These are phyloP conservation scores for Staurois parvus DNA, from an alignment of 2,797 vertebrate genomes.

Conservation along the genomic window DNA sequence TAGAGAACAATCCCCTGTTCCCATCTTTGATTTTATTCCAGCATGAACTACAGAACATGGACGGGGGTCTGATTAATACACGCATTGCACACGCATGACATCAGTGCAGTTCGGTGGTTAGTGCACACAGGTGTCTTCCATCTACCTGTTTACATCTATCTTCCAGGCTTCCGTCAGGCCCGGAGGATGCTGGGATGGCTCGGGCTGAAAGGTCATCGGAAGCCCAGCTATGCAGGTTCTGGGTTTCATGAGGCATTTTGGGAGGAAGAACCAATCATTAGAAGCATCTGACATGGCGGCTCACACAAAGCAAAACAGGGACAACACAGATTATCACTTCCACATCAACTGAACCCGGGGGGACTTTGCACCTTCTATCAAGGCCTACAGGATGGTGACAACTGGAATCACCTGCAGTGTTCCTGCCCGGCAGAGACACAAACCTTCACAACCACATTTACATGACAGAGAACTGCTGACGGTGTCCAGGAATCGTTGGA, in stretches of 20 bases:
- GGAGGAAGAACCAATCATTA: conserved; percentile 18
- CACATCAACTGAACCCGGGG: too few relatives aligned
- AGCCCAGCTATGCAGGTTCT: conserved; percentile 90
- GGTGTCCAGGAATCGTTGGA: too few relatives aligned
- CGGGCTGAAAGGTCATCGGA: conserved; percentile 89
- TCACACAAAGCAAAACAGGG: neutral
- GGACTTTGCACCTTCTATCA: too few relatives aligned
- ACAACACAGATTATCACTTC: too few relatives aligned
- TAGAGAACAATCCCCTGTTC: too few relatives aligned
- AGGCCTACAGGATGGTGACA: too few relatives aligned
- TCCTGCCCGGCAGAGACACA: too few relatives aligned
- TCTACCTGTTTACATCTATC: conserved; percentile 98
- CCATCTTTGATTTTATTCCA: too few relatives aligned
- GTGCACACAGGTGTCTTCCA: conserved; percentile 65
- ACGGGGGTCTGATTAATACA: conserved; percentile 60
- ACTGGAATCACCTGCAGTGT: too few relatives aligned
- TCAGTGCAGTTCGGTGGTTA: conserved; percentile 70
- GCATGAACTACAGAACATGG: too few relatives aligned
- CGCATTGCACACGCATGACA: conserved; percentile 67
- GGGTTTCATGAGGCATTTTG: conserved; percentile 70
- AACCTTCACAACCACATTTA: too few relatives aligned
- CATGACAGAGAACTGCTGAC: too few relatives aligned
- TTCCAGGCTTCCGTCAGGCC: conserved; percentile 90
- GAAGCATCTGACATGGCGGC: neutral
- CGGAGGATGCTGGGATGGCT: conserved; percentile 83